Percentiles rank a stretch among this genome's conserved stretches.
Evolutionary conservation across 2,888 invertebrate species (phyloP).

Genomic region (Lydus trimaculatus): DNA sequence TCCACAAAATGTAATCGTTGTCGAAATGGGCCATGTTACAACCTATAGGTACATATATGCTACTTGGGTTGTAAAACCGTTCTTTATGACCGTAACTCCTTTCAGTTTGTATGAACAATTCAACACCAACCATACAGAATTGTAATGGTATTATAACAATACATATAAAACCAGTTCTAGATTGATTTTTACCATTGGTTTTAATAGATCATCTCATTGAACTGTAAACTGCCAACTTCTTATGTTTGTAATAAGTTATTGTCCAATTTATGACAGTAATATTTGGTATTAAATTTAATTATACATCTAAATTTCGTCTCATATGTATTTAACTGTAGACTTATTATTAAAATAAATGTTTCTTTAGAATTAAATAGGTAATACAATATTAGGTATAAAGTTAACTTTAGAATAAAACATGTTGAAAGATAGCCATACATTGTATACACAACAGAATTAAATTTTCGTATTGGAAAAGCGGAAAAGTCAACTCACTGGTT

Average conservation of each 20-base stretch:
- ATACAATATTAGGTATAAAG: background rate
- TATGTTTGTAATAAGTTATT: no score
- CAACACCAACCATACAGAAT: background rate
- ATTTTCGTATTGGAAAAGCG: background rate
- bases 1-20: constrained; percentile 25
- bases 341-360: background rate
- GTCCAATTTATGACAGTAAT: no score
- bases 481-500: background rate
- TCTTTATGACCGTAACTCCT: constrained; percentile 29
- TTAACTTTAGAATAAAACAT: background rate
- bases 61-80: constrained; percentile 31
- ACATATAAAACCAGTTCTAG: background rate
- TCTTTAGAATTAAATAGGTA: background rate
- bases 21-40: constrained; percentile 16
- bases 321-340: background rate
- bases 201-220: constrained; percentile 49
- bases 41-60: background rate
- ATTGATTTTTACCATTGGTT: constrained; percentile 39
- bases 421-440: background rate
- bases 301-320: no score
- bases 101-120: constrained; percentile 16
- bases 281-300: no score
- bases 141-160: background rate
- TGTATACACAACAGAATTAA: background rate
- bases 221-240: constrained; percentile 44